Conservation (phyloP, 35 echinoderm and acorn worm species). For the Apostichopus californicus region DNA sequence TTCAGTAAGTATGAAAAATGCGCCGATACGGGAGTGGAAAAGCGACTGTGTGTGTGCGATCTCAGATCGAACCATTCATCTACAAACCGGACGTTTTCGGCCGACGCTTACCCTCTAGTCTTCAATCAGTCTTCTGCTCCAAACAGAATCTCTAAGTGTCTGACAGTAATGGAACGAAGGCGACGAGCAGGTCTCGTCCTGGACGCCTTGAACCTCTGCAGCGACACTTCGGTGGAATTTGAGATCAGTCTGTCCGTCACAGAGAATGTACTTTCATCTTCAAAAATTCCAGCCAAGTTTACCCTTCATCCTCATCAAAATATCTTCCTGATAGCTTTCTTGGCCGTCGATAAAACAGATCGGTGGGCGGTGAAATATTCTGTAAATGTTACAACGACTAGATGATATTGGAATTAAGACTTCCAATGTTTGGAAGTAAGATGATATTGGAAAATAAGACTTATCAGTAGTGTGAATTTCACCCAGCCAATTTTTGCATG, state of each 20-base stretch:
- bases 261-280: neutral
- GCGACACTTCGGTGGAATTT: neutral
- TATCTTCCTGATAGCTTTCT: slow-evolving; percentile 5
- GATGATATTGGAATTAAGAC: neutral
- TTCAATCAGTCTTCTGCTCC: neutral
- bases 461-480: too few relatives aligned
- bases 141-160: neutral
- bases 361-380: neutral
- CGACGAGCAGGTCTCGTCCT: neutral
- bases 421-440: too few relatives aligned
- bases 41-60: neutral
- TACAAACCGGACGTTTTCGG: neutral
- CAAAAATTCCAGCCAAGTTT: slow-evolving; percentile 7
- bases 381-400: neutral
- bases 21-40: neutral
- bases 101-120: neutral
- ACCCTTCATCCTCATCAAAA: neutral
- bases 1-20: slow-evolving; percentile 40
- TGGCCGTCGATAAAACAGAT: slow-evolving; percentile 1
- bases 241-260: neutral
- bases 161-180: neutral
- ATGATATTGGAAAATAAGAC: too few relatives aligned
- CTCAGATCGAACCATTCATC: neutral
- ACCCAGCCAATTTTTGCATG: too few relatives aligned
- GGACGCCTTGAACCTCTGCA: neutral